Base-by-base conservation (phyloP, 2,797 vertebrate genomes). In the Sandelia bainsii region DNA sequence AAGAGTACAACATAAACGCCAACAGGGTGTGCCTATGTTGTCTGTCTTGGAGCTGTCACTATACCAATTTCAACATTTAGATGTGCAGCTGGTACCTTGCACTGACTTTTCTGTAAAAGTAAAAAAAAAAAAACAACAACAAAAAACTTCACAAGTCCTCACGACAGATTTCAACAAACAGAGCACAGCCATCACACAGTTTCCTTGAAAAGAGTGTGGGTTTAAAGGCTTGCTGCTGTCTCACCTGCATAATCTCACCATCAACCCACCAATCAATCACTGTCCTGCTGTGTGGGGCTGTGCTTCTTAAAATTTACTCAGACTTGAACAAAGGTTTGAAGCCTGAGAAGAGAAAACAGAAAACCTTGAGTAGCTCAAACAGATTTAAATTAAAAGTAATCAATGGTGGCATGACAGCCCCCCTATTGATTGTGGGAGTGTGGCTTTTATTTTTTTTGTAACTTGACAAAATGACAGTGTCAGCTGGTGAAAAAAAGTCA, bases 201-300 rank as follows among this genome's bases (percentile, higher is more conserved):
- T 84, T 85, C 60, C 73, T 71, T 72, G 77, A 76, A 86, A 87
- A 77, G 62, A 77, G 71, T n/a, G 45, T 76, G 65, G 84, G 88
- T 89, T 92, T 89, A 87, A 89, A 91, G 62, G 86, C 82, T 87
- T 8, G n/a, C 40, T 82, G 82, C 82, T 72, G 75, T 90, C 85
- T 84, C 81, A 89, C 86, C 87, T 90, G 88, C 63, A 77, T 81
- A 85, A 89, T 90, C 85, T 90, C 63, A 66, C 78, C 69, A 84
- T 90, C 90, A 90, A 56, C 68, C 69, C 72, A 65, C 69, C 79
- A 25, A 89, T 88, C 82, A 80, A 87, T 92, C 84, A 88, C 76
- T 66, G 72, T 84, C 82, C 70, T 69, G 66, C 73, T 61, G 75
- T 52, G 67, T 67, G 65, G 69, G 60, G 68, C 62, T 40, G 59